Evolutionary conservation across 2,888 invertebrate genomes (phyloP), one percentile per base, ranked within the genome.

Genomic region (Dynastes maya): DNA sequence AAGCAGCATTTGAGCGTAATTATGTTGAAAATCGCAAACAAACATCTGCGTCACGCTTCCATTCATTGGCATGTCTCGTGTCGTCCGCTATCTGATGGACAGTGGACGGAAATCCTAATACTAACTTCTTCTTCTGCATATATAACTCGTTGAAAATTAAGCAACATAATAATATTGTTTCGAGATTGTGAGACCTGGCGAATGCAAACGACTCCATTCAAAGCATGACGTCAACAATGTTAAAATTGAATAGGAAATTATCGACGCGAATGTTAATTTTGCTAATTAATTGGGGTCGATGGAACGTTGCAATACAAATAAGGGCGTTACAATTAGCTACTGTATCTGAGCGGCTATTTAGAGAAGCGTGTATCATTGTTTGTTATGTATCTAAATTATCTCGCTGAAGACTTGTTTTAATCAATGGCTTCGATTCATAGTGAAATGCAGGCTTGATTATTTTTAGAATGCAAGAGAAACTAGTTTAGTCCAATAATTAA

Each of bases 51-150:
- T 70, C 70, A 70, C 70, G 32, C 70, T 70, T 70, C 29, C 29
- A 68, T 70, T 53, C 53, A 70, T 70, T 53, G 70, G 51, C 32
- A 29, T 70, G 53, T 51, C 70, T 70, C 64, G 32, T 70, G 51
- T 51, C 53, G 27, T 70, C 53, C 49, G 67, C 29, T 70, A 70
- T 70, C 70, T 70, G 70, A 53, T 70, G 27, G 70, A 70, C 32
- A 32, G 32, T 27, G 70, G 32, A 70, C 70, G 70, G 70, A 70
- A 70, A 70, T 70, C 68, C 68, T 68, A 68, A 68, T 68, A 49
- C 22, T 68, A 22, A 29, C 29, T 68, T 27, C 51, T 3, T 27
- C 29, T 40, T 65, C 40, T 40, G 40, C 40, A 65, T 40, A 40
- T 40, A 65, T 65, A 65, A 40, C 13, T 37, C 64, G 5, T 64